Conservation (phyloP, 2,797 vertebrate genomes). For the Falco cherrug region DNA sequence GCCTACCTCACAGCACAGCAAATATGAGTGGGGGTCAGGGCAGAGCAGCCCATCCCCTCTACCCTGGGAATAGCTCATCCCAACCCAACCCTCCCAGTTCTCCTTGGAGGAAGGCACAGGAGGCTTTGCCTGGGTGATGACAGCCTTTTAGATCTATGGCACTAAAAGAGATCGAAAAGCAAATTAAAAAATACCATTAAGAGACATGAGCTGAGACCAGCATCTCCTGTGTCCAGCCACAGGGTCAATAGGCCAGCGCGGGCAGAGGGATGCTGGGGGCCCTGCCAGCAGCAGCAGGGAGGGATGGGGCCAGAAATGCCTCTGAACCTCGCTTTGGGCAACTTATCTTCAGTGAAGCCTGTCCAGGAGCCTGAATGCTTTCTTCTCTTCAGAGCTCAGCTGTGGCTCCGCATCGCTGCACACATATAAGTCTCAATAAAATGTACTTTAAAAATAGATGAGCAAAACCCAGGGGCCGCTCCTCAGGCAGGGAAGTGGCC, state of each 20-base stretch:
- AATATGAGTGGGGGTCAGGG: accelerated
- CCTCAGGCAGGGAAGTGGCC: not conserved
- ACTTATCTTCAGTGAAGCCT: not conserved
- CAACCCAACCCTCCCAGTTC: too few relatives aligned
- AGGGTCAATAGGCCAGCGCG: not conserved
- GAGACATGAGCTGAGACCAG: not conserved
- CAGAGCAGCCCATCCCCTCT: not conserved
- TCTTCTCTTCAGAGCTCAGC: not conserved
- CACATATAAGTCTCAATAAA: not conserved
- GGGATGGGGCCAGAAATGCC: not conserved
- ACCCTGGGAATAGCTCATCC: too few relatives aligned
- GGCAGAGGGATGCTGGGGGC: not conserved
- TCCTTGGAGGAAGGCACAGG: not conserved
- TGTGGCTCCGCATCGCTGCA: not conserved
- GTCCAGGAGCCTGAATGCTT: not conserved
- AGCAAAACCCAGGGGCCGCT: not conserved
- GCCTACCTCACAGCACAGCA: accelerated
- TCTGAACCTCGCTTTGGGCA: not conserved
- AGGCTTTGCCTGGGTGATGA: not conserved
- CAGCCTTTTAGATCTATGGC: not conserved
- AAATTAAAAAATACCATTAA: not conserved
- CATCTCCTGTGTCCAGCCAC: not conserved
- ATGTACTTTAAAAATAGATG: not conserved
- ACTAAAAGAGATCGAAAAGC: not conserved
- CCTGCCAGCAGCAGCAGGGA: not conserved